These are phyloP conservation scores for Ahaetulla prasina DNA, from an alignment of 2,113 vertebrate species.

Conservation along the genomic window DNA sequence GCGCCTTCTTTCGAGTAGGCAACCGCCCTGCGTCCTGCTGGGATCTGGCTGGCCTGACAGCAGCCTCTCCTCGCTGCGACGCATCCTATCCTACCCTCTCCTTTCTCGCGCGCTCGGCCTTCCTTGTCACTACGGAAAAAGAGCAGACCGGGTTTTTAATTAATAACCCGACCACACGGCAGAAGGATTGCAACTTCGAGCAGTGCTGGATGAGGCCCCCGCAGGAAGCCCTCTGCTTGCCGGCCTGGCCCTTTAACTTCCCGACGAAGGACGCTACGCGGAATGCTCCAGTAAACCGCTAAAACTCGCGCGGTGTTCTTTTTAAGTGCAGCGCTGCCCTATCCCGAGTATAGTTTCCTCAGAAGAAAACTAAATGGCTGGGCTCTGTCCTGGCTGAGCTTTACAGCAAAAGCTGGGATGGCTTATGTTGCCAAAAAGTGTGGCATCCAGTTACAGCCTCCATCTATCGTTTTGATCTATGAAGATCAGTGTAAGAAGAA, in stretches of 20 bases:
- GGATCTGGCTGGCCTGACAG: background rate
- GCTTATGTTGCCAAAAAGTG: slow-evolving; percentile 80
- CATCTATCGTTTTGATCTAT: slow-evolving; percentile 86
- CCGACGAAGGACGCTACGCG: background rate
- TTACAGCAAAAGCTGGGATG: slow-evolving; percentile 59
- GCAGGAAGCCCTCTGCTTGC: background rate
- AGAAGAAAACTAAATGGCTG: slow-evolving; percentile 18
- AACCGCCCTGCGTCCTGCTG: too few species aligned
- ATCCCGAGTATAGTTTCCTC: background rate
- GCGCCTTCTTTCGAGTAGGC: background rate
- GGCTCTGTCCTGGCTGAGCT: background rate
- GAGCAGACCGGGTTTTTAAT: background rate
- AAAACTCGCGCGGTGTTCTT: background rate
- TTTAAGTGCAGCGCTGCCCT: background rate
- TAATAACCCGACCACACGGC: background rate
- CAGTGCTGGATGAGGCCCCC: background rate
- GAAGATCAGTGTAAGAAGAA: slow-evolving; percentile 64
- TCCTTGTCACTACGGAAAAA: background rate
- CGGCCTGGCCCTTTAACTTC: background rate
- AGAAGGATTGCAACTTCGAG: background rate
- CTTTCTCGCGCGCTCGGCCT: background rate
- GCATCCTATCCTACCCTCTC: background rate
- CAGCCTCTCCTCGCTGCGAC: background rate
- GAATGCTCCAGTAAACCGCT: background rate
- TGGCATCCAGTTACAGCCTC: slow-evolving; percentile 83